Percentiles rank a stretch among this genome's conserved stretches.
Conservation (phyloP, 2,797 vertebrate genomes). For the Hyperoplus lanceolatus region DNA sequence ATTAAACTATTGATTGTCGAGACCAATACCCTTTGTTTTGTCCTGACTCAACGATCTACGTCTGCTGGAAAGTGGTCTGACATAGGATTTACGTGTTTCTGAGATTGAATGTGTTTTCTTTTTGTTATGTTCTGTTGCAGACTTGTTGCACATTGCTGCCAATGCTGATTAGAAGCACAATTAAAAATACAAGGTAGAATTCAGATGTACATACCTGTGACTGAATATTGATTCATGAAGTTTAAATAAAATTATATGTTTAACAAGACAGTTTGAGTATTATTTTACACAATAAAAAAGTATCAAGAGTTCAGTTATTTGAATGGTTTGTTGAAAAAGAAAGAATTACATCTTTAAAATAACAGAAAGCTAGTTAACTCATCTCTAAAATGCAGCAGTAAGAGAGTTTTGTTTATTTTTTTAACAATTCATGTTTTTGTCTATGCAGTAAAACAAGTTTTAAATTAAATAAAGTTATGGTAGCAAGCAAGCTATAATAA, state of each 20-base stretch:
- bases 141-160: conserved; percentile 9
- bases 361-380: not conserved
- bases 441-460: not conserved
- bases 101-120: not conserved
- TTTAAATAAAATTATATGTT: not conserved
- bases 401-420: not conserved
- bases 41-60: no score
- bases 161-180: conserved; percentile 1
- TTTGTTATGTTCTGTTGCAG: conserved; percentile 3
- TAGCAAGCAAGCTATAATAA: not conserved
- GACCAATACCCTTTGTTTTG: no score
- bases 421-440: not conserved
- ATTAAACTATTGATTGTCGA: no score
- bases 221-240: not conserved
- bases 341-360: not conserved
- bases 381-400: not conserved
- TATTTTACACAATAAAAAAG: conserved; percentile 6
- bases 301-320: not conserved
- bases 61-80: no score
- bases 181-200: not conserved
- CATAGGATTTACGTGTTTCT: no score
- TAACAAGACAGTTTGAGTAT: not conserved
- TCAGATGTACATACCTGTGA: not conserved
- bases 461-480: conserved; percentile 2
- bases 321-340: not conserved